These are phyloP conservation scores for Callipepla californica DNA, from an alignment of 2,113 vertebrate species.

Conservation along the genomic window DNA sequence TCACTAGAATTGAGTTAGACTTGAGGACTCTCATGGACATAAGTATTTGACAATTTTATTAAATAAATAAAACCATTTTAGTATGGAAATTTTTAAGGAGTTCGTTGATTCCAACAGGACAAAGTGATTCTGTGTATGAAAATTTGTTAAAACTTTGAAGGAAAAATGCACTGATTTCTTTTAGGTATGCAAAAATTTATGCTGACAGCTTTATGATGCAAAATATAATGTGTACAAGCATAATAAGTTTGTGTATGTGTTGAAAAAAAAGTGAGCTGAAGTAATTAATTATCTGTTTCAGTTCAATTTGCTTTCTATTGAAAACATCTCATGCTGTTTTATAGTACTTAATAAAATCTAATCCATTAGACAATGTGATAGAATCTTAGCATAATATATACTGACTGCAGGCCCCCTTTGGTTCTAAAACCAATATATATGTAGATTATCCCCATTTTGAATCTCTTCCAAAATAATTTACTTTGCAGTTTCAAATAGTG, in stretches of 20 bases:
- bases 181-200: constrained; percentile 18
- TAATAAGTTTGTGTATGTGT: constrained; percentile 29
- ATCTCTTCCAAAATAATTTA: constrained; percentile 80
- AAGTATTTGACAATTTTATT: not conserved
- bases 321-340: constrained; percentile 70
- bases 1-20: not conserved
- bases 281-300: constrained; percentile 82
- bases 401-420: constrained; percentile 75
- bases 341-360: constrained; percentile 84
- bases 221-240: not conserved
- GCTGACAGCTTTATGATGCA: constrained; percentile 38
- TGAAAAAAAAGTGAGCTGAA: constrained; percentile 73
- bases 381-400: constrained; percentile 76
- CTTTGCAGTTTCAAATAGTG: constrained; percentile 77
- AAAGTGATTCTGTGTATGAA: not conserved
- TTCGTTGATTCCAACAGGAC: not conserved
- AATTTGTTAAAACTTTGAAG: constrained; percentile 11
- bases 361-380: constrained; percentile 78
- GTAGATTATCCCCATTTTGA: constrained; percentile 83
- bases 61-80: not conserved
- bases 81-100: not conserved
- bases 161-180: constrained; percentile 8
- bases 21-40: not conserved
- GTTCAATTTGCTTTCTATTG: constrained; percentile 77
- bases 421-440: constrained; percentile 85